phyloP scores from a whole-genome alignment of 2,888 invertebrate genomes.

The Lapara coniferarum region DNA sequence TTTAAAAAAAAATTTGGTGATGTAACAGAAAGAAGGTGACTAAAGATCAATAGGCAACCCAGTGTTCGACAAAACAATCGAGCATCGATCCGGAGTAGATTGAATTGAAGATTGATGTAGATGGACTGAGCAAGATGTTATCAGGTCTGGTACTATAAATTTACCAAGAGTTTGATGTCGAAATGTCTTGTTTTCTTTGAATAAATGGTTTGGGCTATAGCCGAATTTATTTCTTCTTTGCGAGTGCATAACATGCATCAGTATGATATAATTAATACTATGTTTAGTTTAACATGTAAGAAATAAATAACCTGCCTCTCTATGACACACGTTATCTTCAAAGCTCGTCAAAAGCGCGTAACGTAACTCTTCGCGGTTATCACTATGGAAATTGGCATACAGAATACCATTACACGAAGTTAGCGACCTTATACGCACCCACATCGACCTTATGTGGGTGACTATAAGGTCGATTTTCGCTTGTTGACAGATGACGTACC shows the following conservation, averaged over 20 bases:
- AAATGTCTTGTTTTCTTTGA: neutral
- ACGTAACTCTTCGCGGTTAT: too few relatives aligned
- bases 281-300: too few relatives aligned
- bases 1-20: neutral
- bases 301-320: too few relatives aligned
- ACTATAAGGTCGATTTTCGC: too few relatives aligned
- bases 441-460: too few relatives aligned
- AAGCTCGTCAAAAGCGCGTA: too few relatives aligned
- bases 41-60: neutral
- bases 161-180: conserved; percentile 1
- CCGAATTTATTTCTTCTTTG: neutral
- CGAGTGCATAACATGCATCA: neutral
- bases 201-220: neutral
- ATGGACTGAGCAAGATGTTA: neutral
- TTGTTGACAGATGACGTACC: too few relatives aligned
- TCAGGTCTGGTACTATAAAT: conserved; percentile 1
- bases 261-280: too few relatives aligned
- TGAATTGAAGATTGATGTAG: conserved; percentile 8
- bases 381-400: too few relatives aligned
- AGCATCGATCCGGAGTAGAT: neutral
- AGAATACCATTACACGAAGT: too few relatives aligned
- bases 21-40: neutral
- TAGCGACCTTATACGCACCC: too few relatives aligned
- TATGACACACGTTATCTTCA: too few relatives aligned
- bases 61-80: neutral